Evolutionary conservation across 2,888 invertebrate genomes (phyloP).

Genomic region (Notodonta dromedarius): DNA sequence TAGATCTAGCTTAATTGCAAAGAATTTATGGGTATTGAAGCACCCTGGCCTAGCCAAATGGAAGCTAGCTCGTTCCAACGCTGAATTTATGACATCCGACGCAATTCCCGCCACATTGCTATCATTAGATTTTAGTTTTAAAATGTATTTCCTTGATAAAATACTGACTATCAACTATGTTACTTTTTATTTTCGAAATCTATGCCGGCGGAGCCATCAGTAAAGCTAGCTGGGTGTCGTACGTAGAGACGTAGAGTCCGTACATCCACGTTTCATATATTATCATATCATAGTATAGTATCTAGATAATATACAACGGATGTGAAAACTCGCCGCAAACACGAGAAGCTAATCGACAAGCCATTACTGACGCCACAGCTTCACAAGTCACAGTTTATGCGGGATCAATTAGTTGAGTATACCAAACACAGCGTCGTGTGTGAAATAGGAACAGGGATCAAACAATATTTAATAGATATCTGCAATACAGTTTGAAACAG

Average conservation of each 20-base stretch:
- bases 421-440: neutral
- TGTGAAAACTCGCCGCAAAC: neutral
- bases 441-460: neutral
- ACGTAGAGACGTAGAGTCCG: no score
- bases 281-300: no score
- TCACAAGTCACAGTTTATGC: neutral
- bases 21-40: conserved; percentile 48
- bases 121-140: neutral
- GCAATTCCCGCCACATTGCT: neutral
- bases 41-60: conserved; percentile 31
- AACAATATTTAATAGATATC: no score
- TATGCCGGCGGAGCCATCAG: no score
- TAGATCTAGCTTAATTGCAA: conserved; percentile 41
- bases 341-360: neutral
- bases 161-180: neutral
- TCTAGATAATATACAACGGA: no score
- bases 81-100: conserved; percentile 16
- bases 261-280: no score
- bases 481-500: no score
- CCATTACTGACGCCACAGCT: neutral
- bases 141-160: neutral
- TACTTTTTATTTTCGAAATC: no score
- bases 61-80: conserved; percentile 23
- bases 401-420: neutral
- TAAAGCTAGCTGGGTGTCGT: no score